phyloP scores from a whole-genome alignment of 2,888 invertebrate species.

The Oxystoma pomonae region DNA sequence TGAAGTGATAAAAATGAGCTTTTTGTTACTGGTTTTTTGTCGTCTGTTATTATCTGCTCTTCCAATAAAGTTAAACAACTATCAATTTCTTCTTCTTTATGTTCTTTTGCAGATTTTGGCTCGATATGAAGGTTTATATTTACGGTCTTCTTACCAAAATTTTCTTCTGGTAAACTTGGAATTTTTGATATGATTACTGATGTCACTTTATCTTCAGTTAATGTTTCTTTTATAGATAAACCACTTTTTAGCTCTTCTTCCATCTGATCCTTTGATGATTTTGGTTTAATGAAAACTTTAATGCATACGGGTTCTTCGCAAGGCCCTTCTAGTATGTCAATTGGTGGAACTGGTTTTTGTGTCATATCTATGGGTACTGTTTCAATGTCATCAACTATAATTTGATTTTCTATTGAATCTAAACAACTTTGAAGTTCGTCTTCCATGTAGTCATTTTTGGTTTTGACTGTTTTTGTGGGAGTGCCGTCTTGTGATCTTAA shows the following conservation, averaged over 20 bases:
- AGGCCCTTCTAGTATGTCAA: not conserved
- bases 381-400: conserved; percentile 20
- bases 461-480: conserved; percentile 34
- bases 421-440: conserved; percentile 31
- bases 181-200: not conserved
- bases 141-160: not conserved
- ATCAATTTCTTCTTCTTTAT: not conserved
- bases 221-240: no score
- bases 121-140: no score
- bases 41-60: not conserved
- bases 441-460: conserved; percentile 27
- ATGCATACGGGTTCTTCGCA: not conserved
- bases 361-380: not conserved
- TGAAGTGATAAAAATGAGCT: not conserved
- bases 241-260: no score
- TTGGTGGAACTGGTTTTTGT: not conserved
- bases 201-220: not conserved
- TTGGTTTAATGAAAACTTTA: not conserved
- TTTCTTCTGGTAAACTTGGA: not conserved
- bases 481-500: conserved; percentile 42
- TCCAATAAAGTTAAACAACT: not conserved
- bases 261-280: not conserved
- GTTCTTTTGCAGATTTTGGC: not conserved
- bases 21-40: not conserved
- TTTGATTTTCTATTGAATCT: conserved; percentile 30